Base-by-base conservation (phyloP, 1,140 invertebrate species). In the Apolygus lucorum region DNA sequence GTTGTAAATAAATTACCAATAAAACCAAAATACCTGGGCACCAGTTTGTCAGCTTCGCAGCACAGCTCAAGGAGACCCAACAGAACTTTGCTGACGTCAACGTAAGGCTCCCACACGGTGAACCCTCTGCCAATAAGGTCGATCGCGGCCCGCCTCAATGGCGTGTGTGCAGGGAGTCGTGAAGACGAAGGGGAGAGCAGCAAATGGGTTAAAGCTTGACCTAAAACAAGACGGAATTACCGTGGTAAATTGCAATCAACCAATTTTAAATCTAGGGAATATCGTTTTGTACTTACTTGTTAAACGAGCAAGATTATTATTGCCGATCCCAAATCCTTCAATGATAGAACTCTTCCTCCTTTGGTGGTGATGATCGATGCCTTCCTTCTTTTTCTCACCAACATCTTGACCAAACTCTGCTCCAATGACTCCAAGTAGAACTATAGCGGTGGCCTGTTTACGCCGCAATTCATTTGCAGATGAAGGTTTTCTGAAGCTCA, bases 91-190 rank as follows among this genome's bases (percentile, higher is more conserved):
- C 95, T 96, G 63, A 98, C 95, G 80, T 99, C 96, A 24, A 99
- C 78, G 79, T 98, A 97, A 0, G 96, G 95, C 79, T 99, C 96
- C 97, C 97, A 99, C 0, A 99, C 94, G 0, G 93, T 95, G 78
- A 99, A 99, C 27, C 97, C 97, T 63, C 96, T 84, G 0, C 97
- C 92, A 71, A 96, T 88, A 63, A 99, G 83, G 84, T 99, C 97
- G 59, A 99, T 96, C 1, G 97, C 95, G 21, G 97, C 96, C 71
- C 96, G 81, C 21, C 96, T 82, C 27, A 99, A 81, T 0, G 95
- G 88, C 17, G 95, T 96, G 79, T 96, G 90, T 17, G 91, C 82
- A 0, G 95, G 95, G 68, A 98, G 80, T 73, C 90, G 88, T 1
- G 84, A 79, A 24, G 87, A 87, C 21, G 92, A 85, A 25, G 94